Conservation (phyloP, 2,888 invertebrate species). For the Drosophila heteroneura region DNA sequence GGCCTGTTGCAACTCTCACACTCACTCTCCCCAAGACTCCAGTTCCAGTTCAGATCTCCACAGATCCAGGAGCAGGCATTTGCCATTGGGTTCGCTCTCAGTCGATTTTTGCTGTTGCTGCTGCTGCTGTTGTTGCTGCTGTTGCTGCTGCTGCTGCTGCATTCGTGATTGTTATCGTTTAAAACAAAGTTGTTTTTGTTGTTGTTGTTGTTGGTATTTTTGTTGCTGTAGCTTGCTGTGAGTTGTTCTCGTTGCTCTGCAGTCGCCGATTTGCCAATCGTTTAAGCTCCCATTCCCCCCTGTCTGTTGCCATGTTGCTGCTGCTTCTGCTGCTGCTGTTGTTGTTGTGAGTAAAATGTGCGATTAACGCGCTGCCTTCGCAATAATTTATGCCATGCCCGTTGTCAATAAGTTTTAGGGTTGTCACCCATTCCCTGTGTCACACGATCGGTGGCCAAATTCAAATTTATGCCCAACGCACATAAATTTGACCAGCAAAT, state of each 20-base stretch:
- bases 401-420: conserved; percentile 68
- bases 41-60: conserved; percentile 20
- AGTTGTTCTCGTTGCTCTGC: conserved; percentile 41
- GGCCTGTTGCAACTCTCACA: conserved; percentile 71
- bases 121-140: conserved; percentile 48
- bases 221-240: conserved; percentile 47
- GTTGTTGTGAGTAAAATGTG: conserved; percentile 61
- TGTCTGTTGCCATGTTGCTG: conserved; percentile 25
- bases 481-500: conserved; percentile 30
- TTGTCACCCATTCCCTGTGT: conserved; percentile 58
- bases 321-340: conserved; percentile 29
- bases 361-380: conserved; percentile 72
- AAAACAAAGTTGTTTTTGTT: conserved; percentile 59
- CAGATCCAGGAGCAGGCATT: conserved; percentile 48
- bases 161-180: conserved; percentile 79
- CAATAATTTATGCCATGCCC: conserved; percentile 74
- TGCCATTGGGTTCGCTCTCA: conserved; percentile 49
- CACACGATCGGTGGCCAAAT: conserved; percentile 63
- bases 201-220: conserved; percentile 30
- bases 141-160: conserved; percentile 48
- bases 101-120: conserved; percentile 33
- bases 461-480: conserved; percentile 61
- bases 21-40: conserved; percentile 38
- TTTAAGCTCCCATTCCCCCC: conserved; percentile 49
- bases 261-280: conserved; percentile 63